Conservation (phyloP, 2,888 invertebrate genomes). For the Drosophila anomalata region DNA sequence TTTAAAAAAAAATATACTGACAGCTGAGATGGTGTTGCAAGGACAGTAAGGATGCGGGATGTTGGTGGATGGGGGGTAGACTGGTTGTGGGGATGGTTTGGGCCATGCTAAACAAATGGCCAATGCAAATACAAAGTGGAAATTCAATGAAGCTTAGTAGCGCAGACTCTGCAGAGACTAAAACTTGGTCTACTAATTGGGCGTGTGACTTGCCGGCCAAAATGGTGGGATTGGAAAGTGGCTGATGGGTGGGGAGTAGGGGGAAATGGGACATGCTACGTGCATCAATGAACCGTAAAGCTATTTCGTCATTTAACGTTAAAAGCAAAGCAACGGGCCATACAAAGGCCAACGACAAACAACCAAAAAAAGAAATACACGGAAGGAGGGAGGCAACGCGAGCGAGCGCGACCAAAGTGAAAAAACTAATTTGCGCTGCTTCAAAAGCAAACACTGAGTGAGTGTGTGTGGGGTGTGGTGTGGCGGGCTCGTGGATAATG, state of each 20-base stretch:
- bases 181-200: conserved; percentile 78
- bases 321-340: conserved; percentile 70
- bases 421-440: conserved; percentile 81
- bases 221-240: conserved; percentile 7
- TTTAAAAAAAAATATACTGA: conserved; percentile 31
- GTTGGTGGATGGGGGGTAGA: neutral
- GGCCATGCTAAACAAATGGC: conserved; percentile 52
- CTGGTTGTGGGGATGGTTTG: neutral
- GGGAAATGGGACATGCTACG: conserved; percentile 52
- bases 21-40: conserved; percentile 28
- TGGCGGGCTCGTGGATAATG: neutral
- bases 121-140: conserved; percentile 76
- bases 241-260: neutral
- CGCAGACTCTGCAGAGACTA: conserved; percentile 60
- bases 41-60: conserved; percentile 7
- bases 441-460: conserved; percentile 74
- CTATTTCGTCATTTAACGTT: conserved; percentile 80
- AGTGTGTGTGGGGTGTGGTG: conserved; percentile 16
- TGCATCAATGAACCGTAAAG: conserved; percentile 80
- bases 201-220: conserved; percentile 70
- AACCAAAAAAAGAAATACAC: conserved; percentile 25
- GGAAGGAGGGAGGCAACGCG: conserved; percentile 33
- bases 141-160: conserved; percentile 76
- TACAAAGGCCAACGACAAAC: conserved; percentile 74
- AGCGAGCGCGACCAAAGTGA: conserved; percentile 74